Conservation (phyloP, 2,797 vertebrate species). For the Orientallactaga sibirica region DNA sequence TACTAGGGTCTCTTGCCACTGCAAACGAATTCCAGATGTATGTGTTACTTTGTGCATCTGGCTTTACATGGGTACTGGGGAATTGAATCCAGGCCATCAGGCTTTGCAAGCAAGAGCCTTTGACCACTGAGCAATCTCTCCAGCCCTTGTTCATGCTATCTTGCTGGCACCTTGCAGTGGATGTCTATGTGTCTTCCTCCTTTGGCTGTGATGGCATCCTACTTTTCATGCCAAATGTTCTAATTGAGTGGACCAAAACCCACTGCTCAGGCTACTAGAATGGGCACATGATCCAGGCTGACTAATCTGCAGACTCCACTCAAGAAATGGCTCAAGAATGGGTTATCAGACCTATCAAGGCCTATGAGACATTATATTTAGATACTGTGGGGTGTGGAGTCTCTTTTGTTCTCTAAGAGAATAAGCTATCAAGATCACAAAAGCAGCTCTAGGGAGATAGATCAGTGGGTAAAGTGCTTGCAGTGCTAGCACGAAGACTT, state of each 20-base stretch:
- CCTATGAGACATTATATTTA: not conserved
- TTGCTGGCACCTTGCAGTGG: not conserved
- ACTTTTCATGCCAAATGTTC: not conserved
- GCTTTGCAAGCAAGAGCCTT: too few species aligned
- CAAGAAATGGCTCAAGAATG: not conserved
- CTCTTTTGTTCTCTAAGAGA: not conserved
- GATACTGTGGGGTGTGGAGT: not conserved
- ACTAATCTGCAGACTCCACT: not conserved
- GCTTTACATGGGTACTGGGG: too few species aligned
- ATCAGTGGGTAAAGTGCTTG: too few species aligned
- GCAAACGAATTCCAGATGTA: too few species aligned
- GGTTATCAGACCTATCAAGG: not conserved
- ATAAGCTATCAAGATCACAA: not conserved
- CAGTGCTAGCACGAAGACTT: too few species aligned
- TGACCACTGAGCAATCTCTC: too few species aligned
- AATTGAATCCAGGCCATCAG: too few species aligned
- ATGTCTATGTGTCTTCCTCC: not conserved
- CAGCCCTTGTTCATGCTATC: not conserved
- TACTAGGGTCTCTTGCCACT: too few species aligned
- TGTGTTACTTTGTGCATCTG: too few species aligned
- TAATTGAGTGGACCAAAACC: not conserved
- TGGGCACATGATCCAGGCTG: not conserved
- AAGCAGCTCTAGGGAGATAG: not conserved
- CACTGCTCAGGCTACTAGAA: not conserved
- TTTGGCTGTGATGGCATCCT: not conserved